Conservation (phyloP, 1,140 invertebrate species). For the Geopemphigus sp. region DNA sequence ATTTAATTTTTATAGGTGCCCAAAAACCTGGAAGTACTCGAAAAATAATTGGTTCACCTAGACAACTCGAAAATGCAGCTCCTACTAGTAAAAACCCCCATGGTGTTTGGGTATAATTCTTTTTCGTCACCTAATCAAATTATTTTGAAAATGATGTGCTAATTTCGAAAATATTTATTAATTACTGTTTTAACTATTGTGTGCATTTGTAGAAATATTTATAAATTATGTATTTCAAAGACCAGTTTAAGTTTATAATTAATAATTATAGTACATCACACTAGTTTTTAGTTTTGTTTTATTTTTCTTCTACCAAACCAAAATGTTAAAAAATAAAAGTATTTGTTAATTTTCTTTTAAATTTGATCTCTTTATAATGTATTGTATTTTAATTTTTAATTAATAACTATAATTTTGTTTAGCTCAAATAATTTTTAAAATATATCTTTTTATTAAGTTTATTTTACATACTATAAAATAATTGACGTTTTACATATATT, state of each 20-base stretch:
- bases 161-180: not conserved
- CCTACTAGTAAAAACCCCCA: conserved; percentile 93
- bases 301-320: conserved; percentile 27
- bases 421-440: conserved; percentile 24
- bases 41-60: conserved; percentile 84
- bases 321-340: conserved; percentile 6
- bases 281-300: not conserved
- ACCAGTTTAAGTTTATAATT: not conserved
- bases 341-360: conserved; percentile 3
- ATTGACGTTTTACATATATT: not conserved
- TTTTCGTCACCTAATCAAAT: conserved; percentile 20
- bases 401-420: not conserved
- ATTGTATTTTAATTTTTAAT: conserved; percentile 30
- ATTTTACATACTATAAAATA: not conserved
- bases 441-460: not conserved
- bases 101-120: conserved; percentile 84
- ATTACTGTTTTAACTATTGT: not conserved
- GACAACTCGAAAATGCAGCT: conserved; percentile 87
- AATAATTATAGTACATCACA: conserved; percentile 21
- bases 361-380: conserved; percentile 41
- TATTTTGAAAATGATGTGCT: not conserved
- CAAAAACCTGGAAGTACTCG: conserved; percentile 81
- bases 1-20: conserved; percentile 61
- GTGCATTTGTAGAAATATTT: not conserved
- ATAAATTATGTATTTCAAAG: not conserved